These are phyloP conservation scores for Gobionotothen gibberifrons DNA, from an alignment of 2,797 vertebrate species.

Conservation along the genomic window DNA sequence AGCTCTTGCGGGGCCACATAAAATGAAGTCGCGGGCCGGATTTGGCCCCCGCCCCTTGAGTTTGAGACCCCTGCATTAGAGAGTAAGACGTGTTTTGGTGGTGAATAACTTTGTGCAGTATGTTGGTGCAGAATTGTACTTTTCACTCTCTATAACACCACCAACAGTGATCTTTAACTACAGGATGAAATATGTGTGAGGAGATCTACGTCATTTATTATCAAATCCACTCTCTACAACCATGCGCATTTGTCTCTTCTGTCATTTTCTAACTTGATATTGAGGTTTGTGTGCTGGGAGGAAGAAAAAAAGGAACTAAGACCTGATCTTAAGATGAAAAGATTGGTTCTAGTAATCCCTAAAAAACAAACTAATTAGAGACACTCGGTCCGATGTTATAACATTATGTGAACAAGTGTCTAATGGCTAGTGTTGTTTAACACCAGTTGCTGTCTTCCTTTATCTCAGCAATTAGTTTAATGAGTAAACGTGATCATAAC, in stretches of 20 bases:
- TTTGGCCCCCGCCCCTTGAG: too few species aligned
- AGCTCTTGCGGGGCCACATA: too few species aligned
- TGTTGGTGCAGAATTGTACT: background rate
- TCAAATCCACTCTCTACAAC: background rate
- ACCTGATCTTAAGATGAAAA: background rate
- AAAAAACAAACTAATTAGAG: slow-evolving; percentile 1
- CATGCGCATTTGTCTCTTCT: background rate
- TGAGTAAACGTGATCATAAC: background rate
- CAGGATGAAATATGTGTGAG: background rate
- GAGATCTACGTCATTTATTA: too few species aligned
- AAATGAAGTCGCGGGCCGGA: too few species aligned
- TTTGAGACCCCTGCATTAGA: too few species aligned
- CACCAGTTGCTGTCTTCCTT: background rate
- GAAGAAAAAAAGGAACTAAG: background rate
- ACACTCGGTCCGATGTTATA: background rate
- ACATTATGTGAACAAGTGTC: slow-evolving; percentile 3
- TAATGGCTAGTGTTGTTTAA: background rate
- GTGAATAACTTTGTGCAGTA: slow-evolving; percentile 11
- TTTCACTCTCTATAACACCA: background rate
- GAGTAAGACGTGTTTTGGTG: background rate
- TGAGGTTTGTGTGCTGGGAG: background rate
- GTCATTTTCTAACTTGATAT: background rate
- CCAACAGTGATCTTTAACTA: slow-evolving; percentile 2
- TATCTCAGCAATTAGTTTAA: background rate
- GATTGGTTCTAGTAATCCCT: background rate